Evolutionary conservation across 2,888 invertebrate species (phyloP).

Genomic region (Amphipoea oculea): DNA sequence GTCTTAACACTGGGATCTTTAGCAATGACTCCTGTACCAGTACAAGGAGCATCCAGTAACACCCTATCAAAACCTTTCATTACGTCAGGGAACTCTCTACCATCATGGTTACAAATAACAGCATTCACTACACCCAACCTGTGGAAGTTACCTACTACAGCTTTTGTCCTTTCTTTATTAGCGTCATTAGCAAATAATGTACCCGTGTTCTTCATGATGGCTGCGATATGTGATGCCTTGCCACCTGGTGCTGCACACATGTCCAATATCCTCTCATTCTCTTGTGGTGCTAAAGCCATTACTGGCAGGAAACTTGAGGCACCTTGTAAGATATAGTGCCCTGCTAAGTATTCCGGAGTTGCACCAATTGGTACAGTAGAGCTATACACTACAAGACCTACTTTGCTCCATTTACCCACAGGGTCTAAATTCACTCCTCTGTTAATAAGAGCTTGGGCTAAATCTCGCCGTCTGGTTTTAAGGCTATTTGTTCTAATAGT

Average conservation of each 20-base stretch:
- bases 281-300: conserved; percentile 99
- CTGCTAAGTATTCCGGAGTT: conserved; percentile 99
- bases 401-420: conserved; percentile 99
- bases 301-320: conserved; percentile 99
- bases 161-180: conserved; percentile 96
- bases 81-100: conserved; percentile 95
- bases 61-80: conserved; percentile 98
- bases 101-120: conserved; percentile 97
- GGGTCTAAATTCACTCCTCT: conserved; percentile 99
- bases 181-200: conserved; percentile 98
- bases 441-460: conserved; percentile 98
- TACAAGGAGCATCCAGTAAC: conserved; percentile 99
- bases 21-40: conserved; percentile 99
- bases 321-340: conserved; percentile 99
- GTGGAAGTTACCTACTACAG: conserved; percentile 99
- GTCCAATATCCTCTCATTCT: conserved; percentile 98
- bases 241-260: conserved; percentile 99
- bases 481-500: conserved; percentile 99
- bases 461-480: conserved; percentile 97
- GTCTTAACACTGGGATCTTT: conserved; percentile 99
- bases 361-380: conserved; percentile 99
- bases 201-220: conserved; percentile 99
- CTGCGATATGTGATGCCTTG: conserved; percentile 99
- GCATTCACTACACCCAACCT: conserved; percentile 98
- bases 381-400: conserved; percentile 98